phyloP scores from a whole-genome alignment of 2,113 vertebrate genomes.

The Macaca fascicularis region DNA sequence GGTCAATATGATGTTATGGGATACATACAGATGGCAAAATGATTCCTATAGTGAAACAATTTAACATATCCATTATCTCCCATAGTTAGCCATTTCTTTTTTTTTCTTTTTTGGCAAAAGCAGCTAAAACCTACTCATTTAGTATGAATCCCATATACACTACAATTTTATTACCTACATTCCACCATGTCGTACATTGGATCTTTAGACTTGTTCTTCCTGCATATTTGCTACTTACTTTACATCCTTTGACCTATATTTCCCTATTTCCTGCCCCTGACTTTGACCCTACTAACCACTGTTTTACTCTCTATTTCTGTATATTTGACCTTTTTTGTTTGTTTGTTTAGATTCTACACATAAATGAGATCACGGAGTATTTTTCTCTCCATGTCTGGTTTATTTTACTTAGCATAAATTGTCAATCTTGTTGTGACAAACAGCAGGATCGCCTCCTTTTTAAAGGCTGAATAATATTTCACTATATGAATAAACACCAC shows the following conservation, averaged over 20 bases:
- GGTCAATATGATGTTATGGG: neutral
- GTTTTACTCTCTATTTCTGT: neutral
- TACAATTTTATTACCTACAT: neutral
- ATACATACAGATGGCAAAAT: neutral
- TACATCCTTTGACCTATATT: neutral
- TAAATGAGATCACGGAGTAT: neutral
- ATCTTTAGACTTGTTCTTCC: neutral
- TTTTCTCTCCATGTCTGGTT: neutral
- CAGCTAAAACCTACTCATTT: neutral
- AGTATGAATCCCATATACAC: neutral
- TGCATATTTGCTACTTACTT: neutral
- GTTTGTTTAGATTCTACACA: neutral
- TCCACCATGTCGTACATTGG: neutral
- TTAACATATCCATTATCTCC: neutral
- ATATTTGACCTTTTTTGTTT: neutral
- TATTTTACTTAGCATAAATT: neutral
- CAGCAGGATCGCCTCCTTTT: neutral
- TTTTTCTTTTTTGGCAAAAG: neutral
- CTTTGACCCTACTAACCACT: neutral
- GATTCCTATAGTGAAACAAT: neutral
- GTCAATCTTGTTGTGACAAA: neutral
- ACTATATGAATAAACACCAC: neutral
- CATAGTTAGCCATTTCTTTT: neutral
- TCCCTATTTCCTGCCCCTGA: fast-evolving
- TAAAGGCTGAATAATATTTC: neutral